Evolutionary conservation across 2,888 invertebrate genomes (phyloP), one percentile per base, ranked within the genome.

Genomic region (Phragmatobia fuliginosa): DNA sequence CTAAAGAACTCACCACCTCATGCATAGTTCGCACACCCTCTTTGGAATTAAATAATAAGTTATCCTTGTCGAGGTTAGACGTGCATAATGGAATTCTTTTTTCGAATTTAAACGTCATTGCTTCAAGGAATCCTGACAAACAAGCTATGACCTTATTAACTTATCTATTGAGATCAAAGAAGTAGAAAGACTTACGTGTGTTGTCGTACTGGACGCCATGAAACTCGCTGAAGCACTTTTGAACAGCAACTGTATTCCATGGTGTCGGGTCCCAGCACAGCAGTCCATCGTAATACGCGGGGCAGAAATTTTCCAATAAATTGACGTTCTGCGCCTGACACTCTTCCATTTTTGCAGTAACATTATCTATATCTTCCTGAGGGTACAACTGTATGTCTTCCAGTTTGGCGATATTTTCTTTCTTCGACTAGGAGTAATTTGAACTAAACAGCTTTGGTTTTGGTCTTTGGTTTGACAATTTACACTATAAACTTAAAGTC

Each of bases 261-360:
- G 96, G 95, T 2, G 98, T 98, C 4, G 97, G 96, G 18, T 98
- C 98, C 98, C 98, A 98, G 90, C 98, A 98, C 49, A 98, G 94
- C 71, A 98, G 92, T 6, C 96, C 96, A 86, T 98, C 98, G 95
- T 97, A 97, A 80, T 96, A 96, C 56, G 96, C 96, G 70, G 96
- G 96, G 87, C 98, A 98, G 87, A 87, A 90, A 67, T 85, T 86
- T 49, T 86, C 86, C 32, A 88, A 83, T 62, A 90, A 70, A 67
- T 90, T 90, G 70, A 82, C 70, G 72, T 92, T 90, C 80, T 86
- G 88, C 76, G 85, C 88, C 83, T 91, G 73, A 74, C 95, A 95
- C 78, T 93, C 92, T 73, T 91, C 87, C 71, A 79, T 83, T 77
- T 84, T 87, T 61, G 88, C 91, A 79, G 91, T 93, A 76, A 82